Conservation (phyloP, 2,113 vertebrate species). For the Aplodontia rufa region DNA sequence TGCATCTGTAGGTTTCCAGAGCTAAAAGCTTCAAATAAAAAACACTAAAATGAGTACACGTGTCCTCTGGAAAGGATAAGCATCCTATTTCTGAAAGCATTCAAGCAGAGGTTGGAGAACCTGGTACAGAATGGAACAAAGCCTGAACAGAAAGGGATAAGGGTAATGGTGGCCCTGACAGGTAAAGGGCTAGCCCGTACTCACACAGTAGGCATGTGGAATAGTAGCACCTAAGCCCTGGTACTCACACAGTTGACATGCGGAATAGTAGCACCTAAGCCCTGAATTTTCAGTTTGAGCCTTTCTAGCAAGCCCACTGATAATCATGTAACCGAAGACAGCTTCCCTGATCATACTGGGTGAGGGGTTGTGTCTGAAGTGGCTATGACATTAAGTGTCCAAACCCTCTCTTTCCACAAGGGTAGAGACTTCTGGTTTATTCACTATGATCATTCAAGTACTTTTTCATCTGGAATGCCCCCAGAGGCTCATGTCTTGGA, state of each 20-base stretch:
- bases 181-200: neutral
- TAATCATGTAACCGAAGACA: neutral
- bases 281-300: neutral
- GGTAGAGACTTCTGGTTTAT: neutral
- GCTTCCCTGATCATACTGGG: rapidly evolving
- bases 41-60: neutral
- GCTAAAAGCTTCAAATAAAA: neutral
- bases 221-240: neutral
- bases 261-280: neutral
- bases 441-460: neutral
- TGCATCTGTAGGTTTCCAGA: neutral
- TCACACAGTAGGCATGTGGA: neutral
- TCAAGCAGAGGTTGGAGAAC: neutral
- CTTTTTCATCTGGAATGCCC: neutral
- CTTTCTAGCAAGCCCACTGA: neutral
- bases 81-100: neutral
- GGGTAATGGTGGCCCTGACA: neutral
- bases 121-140: neutral
- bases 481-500: neutral
- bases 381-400: neutral
- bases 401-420: neutral
- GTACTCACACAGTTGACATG: no score
- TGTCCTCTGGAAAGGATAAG: neutral
- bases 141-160: neutral
- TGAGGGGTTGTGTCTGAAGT: neutral